These are phyloP conservation scores for Eurypyga helias DNA, from an alignment of 2,113 vertebrate species.

Conservation along the genomic window DNA sequence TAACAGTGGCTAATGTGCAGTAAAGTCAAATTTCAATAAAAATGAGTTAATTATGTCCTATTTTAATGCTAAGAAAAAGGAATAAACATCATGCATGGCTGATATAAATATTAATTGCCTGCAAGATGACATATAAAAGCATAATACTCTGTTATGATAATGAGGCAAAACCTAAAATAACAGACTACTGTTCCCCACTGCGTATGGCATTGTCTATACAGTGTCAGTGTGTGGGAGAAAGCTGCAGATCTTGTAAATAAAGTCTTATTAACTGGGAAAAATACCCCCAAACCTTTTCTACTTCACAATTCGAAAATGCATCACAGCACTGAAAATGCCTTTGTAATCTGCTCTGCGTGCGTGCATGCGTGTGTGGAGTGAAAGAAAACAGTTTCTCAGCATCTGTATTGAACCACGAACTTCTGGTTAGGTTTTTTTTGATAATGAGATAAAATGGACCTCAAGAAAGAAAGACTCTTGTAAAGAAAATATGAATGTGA, in stretches of 20 bases:
- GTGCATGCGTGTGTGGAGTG: background rate
- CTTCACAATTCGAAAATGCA: background rate
- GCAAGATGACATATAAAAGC: background rate
- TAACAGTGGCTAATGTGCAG: constrained; percentile 25
- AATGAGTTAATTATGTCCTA: constrained; percentile 53
- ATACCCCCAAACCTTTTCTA: background rate
- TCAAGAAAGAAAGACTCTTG: background rate
- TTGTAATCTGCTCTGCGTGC: background rate
- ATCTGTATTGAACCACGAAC: background rate
- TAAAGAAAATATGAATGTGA: background rate
- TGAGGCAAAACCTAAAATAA: constrained; percentile 7
- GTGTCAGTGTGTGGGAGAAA: background rate
- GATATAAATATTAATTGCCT: constrained; percentile 55
- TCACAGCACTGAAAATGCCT: background rate
- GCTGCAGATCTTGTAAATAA: constrained; percentile 1
- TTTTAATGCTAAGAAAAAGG: constrained; percentile 38
- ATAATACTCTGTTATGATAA: background rate
- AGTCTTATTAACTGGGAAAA: background rate
- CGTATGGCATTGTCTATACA: background rate
- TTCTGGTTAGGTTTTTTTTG: background rate
- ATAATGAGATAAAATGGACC: background rate
- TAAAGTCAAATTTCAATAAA: constrained; percentile 46
- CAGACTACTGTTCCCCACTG: background rate
- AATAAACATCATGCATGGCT: constrained; percentile 8
- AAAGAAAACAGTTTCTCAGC: background rate